Base-by-base conservation (phyloP, 2,797 vertebrate species). In the Falco cherrug region DNA sequence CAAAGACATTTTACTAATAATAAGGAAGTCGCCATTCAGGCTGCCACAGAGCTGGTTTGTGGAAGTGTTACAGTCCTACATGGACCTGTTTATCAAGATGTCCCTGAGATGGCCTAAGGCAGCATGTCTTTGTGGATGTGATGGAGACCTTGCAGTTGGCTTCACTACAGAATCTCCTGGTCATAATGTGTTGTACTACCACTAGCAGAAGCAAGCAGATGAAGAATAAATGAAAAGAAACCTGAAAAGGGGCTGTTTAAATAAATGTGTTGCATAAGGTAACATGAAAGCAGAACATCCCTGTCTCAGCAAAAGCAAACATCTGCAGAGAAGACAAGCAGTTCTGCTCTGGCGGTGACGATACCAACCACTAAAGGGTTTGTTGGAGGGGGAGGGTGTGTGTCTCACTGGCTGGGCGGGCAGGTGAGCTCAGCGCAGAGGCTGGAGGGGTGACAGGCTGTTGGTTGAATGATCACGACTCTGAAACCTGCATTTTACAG, bases 351-450 rank as follows among this genome's bases (percentile, higher is more conserved):
- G 26, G 45, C 2, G 5, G 39, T 37, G 59, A 20, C 45, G 50
- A 1, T 6, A 39, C 47, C 18, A 68, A 24, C 11, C 13, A 5
- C 3, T 13, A 7, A 9, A 16, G 25, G 25, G 15, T 14, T 29
- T 37, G 26, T 1, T 41, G 60, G 29, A 17, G 28, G 10, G 50
- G 14, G 45, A 15, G 5, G 0, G 7, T 13, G 17, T 8, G 53
- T 25, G 20, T 17, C 14, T 11, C 11, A 16, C 17, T n/a, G 63
- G 13, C 4, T 39, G 31, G 48, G 33, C 28, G 26, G 24, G 35
- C 53, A 78, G 53, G 21, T 0, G 1, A 54, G 51, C 21, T 24
- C 86, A n/a, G 8, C 1, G 1, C 6, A 0, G 1, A 25, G 29
- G 11, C 31, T 54, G 19, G 37, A 21, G 7, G 2, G 10, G 31